Base-by-base conservation (phyloP, 2,888 invertebrate genomes). In the Pyrochroa serraticornis region DNA sequence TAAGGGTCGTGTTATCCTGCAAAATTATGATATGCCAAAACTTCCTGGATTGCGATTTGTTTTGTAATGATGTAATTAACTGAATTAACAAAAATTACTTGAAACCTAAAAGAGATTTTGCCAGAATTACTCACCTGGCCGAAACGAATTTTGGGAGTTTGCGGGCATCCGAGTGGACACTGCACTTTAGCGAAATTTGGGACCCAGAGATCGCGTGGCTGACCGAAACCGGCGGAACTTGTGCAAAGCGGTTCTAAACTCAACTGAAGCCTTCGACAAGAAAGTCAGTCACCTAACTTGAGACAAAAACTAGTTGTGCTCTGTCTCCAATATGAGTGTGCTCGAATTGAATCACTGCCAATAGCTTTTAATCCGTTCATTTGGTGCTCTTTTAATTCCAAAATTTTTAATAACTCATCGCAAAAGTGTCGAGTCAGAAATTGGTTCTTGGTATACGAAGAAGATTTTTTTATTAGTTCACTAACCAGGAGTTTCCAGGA, bases 301-400 rank as follows among this genome's bases (percentile, higher is more conserved):
- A 62, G 56, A 60, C 56, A 64, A 65, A 65, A 65, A 65, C 65
- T 65, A 57, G 65, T 65, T 56, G 61, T 58, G 56, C 55, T 59
- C 54, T 64, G 62, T 58, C 60, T 55, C 60, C 55, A 55, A 55
- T 60, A 59, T 59, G 46, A 46, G 51, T 37, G 45, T 43, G 51
- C 45, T 57, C 51, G 56, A 50, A 31, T 45, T 56, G 14, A 55
- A 34, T 46, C 30, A 53, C 46, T 46, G 53, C 13, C 49, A 41
- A 49, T 48, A 22, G 22, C 22, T 22, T 5, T 22, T 22, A 22
- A 5, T 22, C 3, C 22, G 22, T 2, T 22, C 2, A 5, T 22
- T 22, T 22, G 22, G 22, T 22, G 2, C 5, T 22, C 3, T 22
- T 22, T 22, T 22, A 22, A 22, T 22, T 22, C 22, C 22, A 22